Percentiles rank a stretch among this genome's conserved stretches.
Conservation (phyloP, 2,113 vertebrate species). For the Picathartes gymnocephalus region DNA sequence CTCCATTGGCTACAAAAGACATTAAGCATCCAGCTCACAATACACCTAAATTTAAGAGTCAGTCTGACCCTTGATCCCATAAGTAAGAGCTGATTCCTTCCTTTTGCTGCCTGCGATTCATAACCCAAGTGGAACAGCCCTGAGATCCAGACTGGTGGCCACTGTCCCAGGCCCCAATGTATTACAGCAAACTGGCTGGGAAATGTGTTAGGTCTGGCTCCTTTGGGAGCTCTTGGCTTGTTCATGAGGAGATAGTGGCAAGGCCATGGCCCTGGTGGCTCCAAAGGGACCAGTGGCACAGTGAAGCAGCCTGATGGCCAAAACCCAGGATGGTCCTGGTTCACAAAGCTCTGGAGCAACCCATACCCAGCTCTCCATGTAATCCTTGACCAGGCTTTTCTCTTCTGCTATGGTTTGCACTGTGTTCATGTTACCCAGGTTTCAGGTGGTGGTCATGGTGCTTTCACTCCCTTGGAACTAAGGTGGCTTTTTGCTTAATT, state of each 20-base stretch:
- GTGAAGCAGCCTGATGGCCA: not conserved
- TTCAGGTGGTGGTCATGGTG: not conserved
- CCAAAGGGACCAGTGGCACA: not conserved
- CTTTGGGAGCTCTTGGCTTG: not conserved
- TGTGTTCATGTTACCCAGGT: not conserved
- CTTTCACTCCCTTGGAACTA: not conserved
- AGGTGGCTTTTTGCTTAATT: slow-evolving; percentile 5
- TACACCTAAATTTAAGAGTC: not conserved
- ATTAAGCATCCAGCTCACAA: not conserved
- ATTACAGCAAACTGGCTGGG: not conserved
- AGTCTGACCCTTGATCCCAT: not conserved
- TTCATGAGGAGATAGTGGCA: not conserved
- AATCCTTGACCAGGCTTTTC: not conserved
- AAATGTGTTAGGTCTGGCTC: not conserved
- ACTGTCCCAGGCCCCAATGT: not conserved
- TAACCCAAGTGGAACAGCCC: not conserved
- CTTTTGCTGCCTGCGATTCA: not conserved
- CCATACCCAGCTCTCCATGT: not conserved
- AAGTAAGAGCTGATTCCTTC: not conserved
- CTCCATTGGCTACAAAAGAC: not conserved
- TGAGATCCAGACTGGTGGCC: not conserved
- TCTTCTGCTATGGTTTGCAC: not conserved
- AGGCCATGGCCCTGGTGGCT: not conserved
- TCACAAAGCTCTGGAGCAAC: not conserved
- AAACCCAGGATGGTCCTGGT: not conserved